Evolutionary conservation across 2,113 vertebrate genomes (phyloP), one percentile per base, ranked within the genome.

Genomic region (Clinocottus analis): DNA sequence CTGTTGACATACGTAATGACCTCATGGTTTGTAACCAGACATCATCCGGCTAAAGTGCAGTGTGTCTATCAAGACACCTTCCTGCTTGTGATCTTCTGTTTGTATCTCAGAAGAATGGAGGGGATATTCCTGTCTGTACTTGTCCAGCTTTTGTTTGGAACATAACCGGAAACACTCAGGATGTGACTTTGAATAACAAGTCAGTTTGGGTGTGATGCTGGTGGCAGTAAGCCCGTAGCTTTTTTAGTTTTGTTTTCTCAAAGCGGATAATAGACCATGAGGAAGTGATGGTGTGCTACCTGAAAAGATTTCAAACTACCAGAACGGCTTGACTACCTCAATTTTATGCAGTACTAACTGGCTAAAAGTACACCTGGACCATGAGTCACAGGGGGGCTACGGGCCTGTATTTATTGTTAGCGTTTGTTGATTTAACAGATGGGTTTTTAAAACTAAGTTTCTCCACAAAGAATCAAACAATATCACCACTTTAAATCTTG

Each of bases 91-190:
- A 6, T 67, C 3, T 43, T 64, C 17, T 7, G 55, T 2, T 17
- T 37, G 25, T 37, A 17, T 72, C n/a, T 5, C 10, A n/a, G 7
- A 1, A 68, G 41, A 35, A 31, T 11, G 11, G 21, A 33, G 59
- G 55, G 49, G 21, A 10, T 33, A 43, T 61, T 76, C 63, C 7
- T 77, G 80, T 41, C 51, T 4, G 5, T n/a, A 72, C 85, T 47
- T 77, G 84, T 37, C 72, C 14, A 47, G 13, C 68, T 49, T 72
- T 69, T 82, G 45, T 84, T 61, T 35, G 35, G 39, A 59, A 39
- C 39, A 11, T 17, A 12, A 21, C 7, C 16, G 2, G 37, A 71
- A 29, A 43, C 60, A 10, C 11, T 5, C 13, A 13, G 70, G 55
- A 60, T 63, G 60, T 51, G 5, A 17, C 39, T 59, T 41, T 64